Evolutionary conservation across 2,888 invertebrate genomes (phyloP), one percentile per base, ranked within the genome.

Genomic region (Phyllotreta cruciferae): DNA sequence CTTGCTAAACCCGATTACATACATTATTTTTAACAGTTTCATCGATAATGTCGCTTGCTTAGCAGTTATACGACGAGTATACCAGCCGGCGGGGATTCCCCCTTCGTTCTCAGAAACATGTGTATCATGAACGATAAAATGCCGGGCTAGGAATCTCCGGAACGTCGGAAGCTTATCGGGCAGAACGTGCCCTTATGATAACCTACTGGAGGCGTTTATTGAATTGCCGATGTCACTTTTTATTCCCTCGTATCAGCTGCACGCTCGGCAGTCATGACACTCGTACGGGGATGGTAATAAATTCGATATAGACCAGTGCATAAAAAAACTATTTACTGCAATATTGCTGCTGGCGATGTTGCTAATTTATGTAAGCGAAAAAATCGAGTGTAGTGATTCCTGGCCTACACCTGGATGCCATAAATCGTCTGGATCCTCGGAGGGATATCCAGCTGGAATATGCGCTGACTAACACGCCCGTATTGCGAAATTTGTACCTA

Each of bases 211-310:
- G 62, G 71, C 69, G 69, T 70, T 75, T 75, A 74, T 74, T 74
- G 73, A 75, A 75, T 75, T 73, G 74, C 67, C 66, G 68, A 69
- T 69, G 73, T 74, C 73, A 73, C 67, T 73, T 72, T 73, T 73
- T 73, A 71, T 72, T 72, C 70, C 72, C 68, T 68, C 60, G 66
- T 66, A 68, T 64, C 66, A 54, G 67, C 63, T 67, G 68, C 60
- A 62, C 62, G 61, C 49, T 63, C 67, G 66, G 66, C 65, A 73
- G 68, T 70, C 69, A 62, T 65, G 71, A 70, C 70, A 67, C 54
- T 63, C 67, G 67, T 63, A 63, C 63, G 57, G 54, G 63, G 62
- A 66, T 24, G 63, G 71, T 69, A 73, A 72, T 73, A 62, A 65
- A 65, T 65, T 55, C 38, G 47, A 36, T 24, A 24, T 44, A 44